Conservation (phyloP, 2,888 invertebrate genomes). For the Trissoscelio sp. region DNA sequence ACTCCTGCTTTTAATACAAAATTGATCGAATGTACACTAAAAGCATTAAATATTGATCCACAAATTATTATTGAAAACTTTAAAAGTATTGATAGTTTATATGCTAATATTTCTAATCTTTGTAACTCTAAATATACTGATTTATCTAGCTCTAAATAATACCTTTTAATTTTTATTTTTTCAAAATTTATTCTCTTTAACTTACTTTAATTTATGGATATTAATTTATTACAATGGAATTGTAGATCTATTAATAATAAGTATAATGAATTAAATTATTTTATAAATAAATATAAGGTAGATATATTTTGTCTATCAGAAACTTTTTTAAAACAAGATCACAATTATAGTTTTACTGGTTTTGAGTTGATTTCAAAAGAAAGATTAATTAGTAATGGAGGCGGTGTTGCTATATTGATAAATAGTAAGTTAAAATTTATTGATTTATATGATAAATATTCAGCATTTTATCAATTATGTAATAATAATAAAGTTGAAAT, state of each 20-base stretch:
- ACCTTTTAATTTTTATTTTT: too few relatives aligned
- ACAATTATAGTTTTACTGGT: constrained; percentile 4
- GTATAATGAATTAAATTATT: not conserved
- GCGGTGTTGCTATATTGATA: constrained; percentile 22
- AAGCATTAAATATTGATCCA: too few relatives aligned
- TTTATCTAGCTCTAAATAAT: too few relatives aligned
- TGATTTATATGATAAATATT: not conserved
- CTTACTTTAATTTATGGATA: too few relatives aligned
- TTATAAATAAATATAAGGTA: constrained; percentile 9
- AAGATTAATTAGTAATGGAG: not conserved
- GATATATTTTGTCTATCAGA: constrained; percentile 37
- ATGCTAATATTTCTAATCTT: too few relatives aligned
- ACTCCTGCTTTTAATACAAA: too few relatives aligned
- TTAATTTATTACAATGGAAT: constrained; percentile 28
- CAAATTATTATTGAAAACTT: too few relatives aligned
- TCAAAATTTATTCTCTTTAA: too few relatives aligned
- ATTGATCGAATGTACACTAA: too few relatives aligned
- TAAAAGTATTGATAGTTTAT: too few relatives aligned
- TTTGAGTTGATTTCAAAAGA: constrained; percentile 13
- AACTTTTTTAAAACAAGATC: not conserved
- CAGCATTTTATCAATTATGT: constrained; percentile 1
- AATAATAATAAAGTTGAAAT: constrained; percentile 10
- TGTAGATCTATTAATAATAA: constrained; percentile 12
- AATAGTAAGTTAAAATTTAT: constrained; percentile 11
- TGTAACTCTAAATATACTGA: too few relatives aligned